Conservation (phyloP, 2,113 vertebrate species). For the Cyrtonyx montezumae region DNA sequence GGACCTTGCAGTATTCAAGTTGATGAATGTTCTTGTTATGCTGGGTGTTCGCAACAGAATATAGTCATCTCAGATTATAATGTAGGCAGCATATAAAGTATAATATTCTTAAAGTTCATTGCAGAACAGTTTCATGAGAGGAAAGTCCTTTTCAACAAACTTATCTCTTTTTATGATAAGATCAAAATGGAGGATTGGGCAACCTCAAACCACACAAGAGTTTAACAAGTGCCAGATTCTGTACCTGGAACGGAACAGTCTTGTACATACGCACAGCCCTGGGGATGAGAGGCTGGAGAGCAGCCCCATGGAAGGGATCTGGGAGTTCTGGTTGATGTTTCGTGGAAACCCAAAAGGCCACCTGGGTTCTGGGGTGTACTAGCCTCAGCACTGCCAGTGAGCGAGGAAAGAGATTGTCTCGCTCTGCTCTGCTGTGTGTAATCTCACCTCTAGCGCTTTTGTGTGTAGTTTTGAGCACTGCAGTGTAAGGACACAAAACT, state of each 20-base stretch:
- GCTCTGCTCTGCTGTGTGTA: not conserved
- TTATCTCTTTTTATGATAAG: too few relatives aligned
- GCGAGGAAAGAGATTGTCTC: not conserved
- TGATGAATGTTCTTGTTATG: not conserved
- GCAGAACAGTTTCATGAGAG: too few relatives aligned
- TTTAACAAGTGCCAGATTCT: too few relatives aligned
- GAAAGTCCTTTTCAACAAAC: too few relatives aligned
- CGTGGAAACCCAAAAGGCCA: not conserved
- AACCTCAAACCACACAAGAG: too few relatives aligned
- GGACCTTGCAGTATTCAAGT: not conserved
- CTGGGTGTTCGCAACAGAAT: not conserved
- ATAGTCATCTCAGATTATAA: not conserved
- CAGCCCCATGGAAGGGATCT: not conserved
- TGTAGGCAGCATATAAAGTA: not conserved
- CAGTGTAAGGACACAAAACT: not conserved
- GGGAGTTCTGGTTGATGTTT: not conserved
- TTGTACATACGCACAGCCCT: not conserved
- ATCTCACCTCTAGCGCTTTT: not conserved
- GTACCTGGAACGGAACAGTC: not conserved
- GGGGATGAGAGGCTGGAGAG: not conserved
- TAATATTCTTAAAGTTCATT: not conserved
- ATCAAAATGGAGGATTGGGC: too few relatives aligned
- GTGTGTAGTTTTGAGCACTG: not conserved
- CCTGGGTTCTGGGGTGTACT: too few relatives aligned
- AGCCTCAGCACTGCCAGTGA: not conserved